Base-by-base conservation (phyloP, 2,797 vertebrate genomes). In the Mus caroli region DNA sequence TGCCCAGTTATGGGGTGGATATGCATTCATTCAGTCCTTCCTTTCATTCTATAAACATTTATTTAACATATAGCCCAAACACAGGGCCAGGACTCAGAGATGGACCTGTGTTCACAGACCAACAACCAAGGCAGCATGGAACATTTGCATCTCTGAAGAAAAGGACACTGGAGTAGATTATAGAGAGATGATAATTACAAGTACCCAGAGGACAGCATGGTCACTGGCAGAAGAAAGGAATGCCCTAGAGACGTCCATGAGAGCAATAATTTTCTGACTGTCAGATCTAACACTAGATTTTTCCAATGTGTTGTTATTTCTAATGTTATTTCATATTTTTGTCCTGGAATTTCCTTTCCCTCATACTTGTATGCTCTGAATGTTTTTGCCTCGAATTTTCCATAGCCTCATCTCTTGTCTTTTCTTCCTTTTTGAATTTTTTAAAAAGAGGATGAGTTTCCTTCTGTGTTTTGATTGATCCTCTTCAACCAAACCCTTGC, bases 21-120 rank as follows among this genome's bases (percentile, higher is more conserved):
- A 58, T 6, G 64, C n/a, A 28, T 50, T 92, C 56, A 58, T 46
- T 91, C 28, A 34, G 73, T 26, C 75, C 22, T 90, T 88, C 58
- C 69, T 43, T 43, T 91, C 31, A 83, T 86, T 92, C 88, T 52
- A 77, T 60, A 91, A 95, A 54, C 19, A 93, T 73, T 90, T 93
- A 82, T 37, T 93, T 83, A 92, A 88, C 40, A 88, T 85, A 73
- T 60, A 82, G 83, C 76, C 20, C 4, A 92, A 73, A 7, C 34
- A 87, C 13, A 56, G 84, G 77, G 67, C 28, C 90, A 76, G 22
- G 34, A 19, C 54, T 76, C 50, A 60, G 19, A 28, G 6, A 90
- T n/a, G 62, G n/a, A 92, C 77, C 62, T n/a, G 64, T 26, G 2
- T 83, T 76, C 28, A 37, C 20, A 93, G 50, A 60, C 69, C 83